A percentile compares a stretch with the other conserved stretches of the same genome.
Conservation (phyloP, 2,888 invertebrate genomes). For the Crossocerus cetratus region DNA sequence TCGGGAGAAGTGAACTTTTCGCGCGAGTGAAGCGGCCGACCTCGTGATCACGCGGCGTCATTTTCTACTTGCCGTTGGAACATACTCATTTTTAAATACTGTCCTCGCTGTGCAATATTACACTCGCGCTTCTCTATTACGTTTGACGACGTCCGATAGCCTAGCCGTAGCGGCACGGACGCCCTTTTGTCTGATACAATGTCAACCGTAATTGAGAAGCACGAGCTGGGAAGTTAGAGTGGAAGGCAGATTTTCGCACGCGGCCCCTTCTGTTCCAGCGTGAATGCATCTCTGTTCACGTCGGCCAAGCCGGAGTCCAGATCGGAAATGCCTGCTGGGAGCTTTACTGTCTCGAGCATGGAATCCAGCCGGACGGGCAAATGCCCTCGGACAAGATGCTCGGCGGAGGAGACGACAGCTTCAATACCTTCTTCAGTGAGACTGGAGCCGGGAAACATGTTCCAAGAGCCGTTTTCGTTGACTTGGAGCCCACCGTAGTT, state of each 20-base stretch:
- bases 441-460: conserved; percentile 98
- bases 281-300: conserved; percentile 88
- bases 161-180: not conserved
- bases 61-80: not conserved
- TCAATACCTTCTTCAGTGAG: conserved; percentile 96
- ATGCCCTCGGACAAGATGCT: conserved; percentile 96
- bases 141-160: not conserved
- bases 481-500: conserved; percentile 97
- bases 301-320: conserved; percentile 91
- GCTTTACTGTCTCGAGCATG: conserved; percentile 91
- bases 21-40: not conserved
- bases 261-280: conserved; percentile 78
- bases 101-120: not conserved
- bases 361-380: conserved; percentile 95
- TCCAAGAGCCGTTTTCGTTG: conserved; percentile 95
- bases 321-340: conserved; percentile 95
- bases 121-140: not conserved
- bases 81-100: not conserved
- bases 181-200: not conserved
- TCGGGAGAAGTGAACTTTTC: not conserved
- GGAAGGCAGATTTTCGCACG: not conserved
- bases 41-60: not conserved
- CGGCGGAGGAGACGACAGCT: conserved; percentile 92
- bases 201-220: not conserved
- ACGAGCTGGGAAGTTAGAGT: not conserved